Evolutionary conservation across 2,888 invertebrate genomes (phyloP).

Genomic region (Iphiclides podalirius): DNA sequence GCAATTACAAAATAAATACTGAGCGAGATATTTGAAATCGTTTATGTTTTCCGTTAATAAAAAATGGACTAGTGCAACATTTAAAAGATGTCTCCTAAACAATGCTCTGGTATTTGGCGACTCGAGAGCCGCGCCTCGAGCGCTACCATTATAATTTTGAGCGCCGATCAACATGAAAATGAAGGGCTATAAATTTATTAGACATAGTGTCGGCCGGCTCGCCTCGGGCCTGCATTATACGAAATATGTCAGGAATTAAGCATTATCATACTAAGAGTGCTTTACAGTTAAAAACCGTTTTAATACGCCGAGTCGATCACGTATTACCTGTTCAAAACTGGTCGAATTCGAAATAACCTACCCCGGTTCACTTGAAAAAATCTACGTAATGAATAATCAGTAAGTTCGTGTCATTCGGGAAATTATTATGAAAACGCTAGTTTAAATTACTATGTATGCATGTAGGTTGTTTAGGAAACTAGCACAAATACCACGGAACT

Average conservation of each 20-base stretch:
- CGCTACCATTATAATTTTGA: conserved; percentile 77
- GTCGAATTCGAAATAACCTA: too few species aligned
- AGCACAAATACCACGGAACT: too few species aligned
- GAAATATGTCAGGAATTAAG: conserved; percentile 78
- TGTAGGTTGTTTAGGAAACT: too few species aligned
- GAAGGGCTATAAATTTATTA: conserved; percentile 79
- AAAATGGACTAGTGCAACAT: too few species aligned
- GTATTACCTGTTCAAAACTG: conserved; percentile 45
- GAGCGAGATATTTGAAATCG: too few species aligned
- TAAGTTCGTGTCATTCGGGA: too few species aligned
- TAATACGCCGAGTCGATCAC: conserved; percentile 36
- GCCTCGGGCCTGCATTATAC: conserved; percentile 74
- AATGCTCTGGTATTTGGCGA: conserved; percentile 26
- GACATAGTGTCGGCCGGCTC: conserved; percentile 74
- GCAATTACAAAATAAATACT: too few species aligned
- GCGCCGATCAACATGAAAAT: conserved; percentile 78
- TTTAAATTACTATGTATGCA: too few species aligned
- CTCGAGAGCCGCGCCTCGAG: conserved; percentile 64
- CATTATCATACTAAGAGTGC: conserved; percentile 71
- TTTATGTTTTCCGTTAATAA: too few species aligned
- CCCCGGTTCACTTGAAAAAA: neutral
- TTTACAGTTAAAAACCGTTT: conserved; percentile 53
- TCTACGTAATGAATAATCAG: too few species aligned
- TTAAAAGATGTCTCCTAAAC: conserved; percentile 9
- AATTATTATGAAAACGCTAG: too few species aligned